Conservation (phyloP, 35 echinoderm and acorn worm genomes). For the Eucidaris tribuloides region DNA sequence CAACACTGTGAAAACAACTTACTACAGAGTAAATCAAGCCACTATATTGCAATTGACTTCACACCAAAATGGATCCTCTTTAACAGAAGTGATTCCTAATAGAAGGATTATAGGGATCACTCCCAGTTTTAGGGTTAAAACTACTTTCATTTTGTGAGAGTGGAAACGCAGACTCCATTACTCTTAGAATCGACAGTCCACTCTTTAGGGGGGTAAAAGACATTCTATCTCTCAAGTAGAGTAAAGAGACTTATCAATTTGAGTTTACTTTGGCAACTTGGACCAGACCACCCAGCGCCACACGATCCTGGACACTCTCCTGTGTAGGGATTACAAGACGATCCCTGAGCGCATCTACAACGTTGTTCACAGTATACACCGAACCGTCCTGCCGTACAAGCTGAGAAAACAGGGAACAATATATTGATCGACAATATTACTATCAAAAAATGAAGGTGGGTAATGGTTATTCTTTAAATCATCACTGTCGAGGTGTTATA, state of each 20-base stretch:
- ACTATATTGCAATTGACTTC: too few species aligned
- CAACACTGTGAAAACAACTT: too few species aligned
- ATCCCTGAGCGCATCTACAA: background rate
- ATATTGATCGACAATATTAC: too few species aligned
- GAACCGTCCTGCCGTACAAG: background rate
- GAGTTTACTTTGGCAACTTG: constrained; percentile 19
- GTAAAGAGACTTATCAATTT: background rate
- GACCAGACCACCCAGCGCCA: background rate
- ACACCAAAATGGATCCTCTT: too few species aligned
- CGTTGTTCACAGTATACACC: constrained; percentile 16
- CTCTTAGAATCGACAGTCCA: background rate
- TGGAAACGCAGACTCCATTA: background rate
- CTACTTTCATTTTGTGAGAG: background rate
- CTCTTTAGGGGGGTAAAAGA: background rate
- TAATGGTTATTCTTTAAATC: background rate
- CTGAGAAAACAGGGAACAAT: background rate
- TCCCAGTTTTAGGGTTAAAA: background rate
- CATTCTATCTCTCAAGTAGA: background rate
- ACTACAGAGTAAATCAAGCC: too few species aligned
- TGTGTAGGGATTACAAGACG: constrained; percentile 4
- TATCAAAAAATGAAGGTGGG: background rate
- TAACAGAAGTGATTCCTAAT: background rate
- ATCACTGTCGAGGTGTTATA: background rate
- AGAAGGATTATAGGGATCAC: background rate
- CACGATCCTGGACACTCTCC: constrained; percentile 10